Conservation (phyloP, 2,113 vertebrate species). For the Athene noctua region DNA sequence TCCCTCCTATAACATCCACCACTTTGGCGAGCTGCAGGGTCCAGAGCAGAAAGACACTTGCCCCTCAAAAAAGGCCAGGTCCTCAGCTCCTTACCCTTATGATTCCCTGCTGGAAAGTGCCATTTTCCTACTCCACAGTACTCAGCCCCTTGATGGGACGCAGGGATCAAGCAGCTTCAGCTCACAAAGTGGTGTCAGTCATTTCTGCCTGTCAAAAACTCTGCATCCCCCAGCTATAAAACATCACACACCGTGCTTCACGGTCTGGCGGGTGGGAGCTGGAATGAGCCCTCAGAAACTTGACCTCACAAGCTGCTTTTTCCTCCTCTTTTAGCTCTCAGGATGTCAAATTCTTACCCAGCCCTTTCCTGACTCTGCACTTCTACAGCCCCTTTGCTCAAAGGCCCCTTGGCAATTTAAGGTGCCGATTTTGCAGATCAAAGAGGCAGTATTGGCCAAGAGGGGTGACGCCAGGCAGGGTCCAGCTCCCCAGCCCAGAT, state of each 20-base stretch:
- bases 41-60: background rate
- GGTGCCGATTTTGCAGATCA: background rate
- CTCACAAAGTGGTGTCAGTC: background rate
- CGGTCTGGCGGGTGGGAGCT: background rate
- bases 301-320: background rate
- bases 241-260: fast-evolving
- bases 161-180: background rate
- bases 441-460: background rate
- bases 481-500: background rate
- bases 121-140: background rate
- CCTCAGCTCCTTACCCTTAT: background rate
- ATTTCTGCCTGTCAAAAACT: background rate
- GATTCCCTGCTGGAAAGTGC: background rate
- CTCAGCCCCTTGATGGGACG: background rate
- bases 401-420: fast-evolving
- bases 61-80: background rate
- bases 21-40: background rate
- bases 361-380: background rate
- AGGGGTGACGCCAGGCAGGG: background rate
- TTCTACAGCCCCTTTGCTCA: background rate
- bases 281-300: background rate
- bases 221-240: background rate
- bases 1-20: background rate
- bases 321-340: background rate
- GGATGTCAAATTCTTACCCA: background rate